Evolutionary conservation across 2,888 invertebrate species (phyloP), one percentile per base, ranked within the genome.

Genomic region (Stictocephala bisonia): DNA sequence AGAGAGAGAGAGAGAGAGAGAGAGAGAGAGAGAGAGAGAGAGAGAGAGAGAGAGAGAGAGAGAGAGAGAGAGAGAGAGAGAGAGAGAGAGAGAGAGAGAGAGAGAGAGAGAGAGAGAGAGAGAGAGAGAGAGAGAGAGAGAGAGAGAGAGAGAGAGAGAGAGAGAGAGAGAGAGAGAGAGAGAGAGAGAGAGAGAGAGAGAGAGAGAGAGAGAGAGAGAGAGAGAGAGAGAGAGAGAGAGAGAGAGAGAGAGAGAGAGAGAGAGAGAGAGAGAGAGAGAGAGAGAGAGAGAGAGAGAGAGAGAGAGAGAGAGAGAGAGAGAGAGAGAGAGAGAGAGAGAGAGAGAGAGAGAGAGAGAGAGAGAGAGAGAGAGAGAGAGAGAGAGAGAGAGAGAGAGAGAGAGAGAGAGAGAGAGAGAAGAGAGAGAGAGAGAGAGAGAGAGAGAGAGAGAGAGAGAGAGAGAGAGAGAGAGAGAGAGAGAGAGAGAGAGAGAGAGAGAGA

Each of bases 161-260:
- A 35, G 15, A 9, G 11, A 27, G 40, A 41, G 35, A 27, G 40
- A 75, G 76, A 71, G 73, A 73, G 44, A n/a, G n/a, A n/a, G n/a
- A n/a, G n/a, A n/a, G n/a, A n/a, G n/a, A n/a, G n/a, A n/a, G n/a
- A n/a, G n/a, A n/a, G n/a, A n/a, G 68, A 58, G 51, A 70, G 48
- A n/a, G 48, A 41, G 2, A 41, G 2, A 31, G 58, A 75, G 71
- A 71, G 71, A 74, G 66, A 75, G 51, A 53, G 75, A 69, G 24
- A 66, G 40, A 41, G 31, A 24, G 50, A 20, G 29, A 15, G 24
- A 11, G 9, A 22, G n/a, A 9, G 48, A 13, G 48, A 48, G 9
- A n/a, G 48, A n/a, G 22, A 22, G 22, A 1, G 44, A 41, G 4
- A 13, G 13, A 35, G 71, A n/a, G 24, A 35, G 11, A 41, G 41